These are phyloP conservation scores for Serinus canaria DNA, from an alignment of 2,113 vertebrate genomes.

Conservation along the genomic window DNA sequence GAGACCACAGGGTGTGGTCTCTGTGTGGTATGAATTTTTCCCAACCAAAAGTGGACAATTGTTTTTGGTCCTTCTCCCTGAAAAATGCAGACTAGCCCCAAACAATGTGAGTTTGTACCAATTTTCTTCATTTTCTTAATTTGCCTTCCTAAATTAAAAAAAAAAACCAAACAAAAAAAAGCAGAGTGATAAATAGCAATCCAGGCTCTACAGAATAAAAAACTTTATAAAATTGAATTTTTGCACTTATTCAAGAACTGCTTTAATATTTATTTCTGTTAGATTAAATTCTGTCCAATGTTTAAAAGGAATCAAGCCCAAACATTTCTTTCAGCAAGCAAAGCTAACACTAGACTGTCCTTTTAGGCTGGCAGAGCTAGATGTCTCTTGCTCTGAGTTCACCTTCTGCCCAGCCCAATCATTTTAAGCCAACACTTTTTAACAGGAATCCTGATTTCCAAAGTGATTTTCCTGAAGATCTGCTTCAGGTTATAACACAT, in stretches of 20 bases:
- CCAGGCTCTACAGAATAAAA: background rate
- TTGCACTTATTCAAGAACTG: background rate
- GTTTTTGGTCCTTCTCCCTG: background rate
- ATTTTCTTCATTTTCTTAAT: background rate
- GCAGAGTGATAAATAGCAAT: background rate
- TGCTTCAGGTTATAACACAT: background rate
- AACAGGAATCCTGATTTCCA: background rate
- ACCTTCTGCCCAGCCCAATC: background rate
- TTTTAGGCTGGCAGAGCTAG: background rate
- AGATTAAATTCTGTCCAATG: background rate
- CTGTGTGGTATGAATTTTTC: background rate
- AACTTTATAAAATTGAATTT: background rate
- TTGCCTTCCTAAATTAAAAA: background rate
- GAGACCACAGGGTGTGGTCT: background rate
- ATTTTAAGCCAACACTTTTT: background rate
- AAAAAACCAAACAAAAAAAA: background rate
- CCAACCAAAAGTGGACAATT: background rate
- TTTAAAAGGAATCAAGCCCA: background rate
- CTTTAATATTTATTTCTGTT: background rate
- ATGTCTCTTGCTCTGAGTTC: background rate
- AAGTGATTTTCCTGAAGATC: background rate
- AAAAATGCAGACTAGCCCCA: background rate
- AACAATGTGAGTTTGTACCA: background rate
- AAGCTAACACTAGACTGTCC: background rate
- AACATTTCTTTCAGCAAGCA: background rate